Percentiles rank a stretch among this genome's conserved stretches.
Evolutionary conservation across 2,888 invertebrate species (phyloP).

Genomic region (Caenorhabditis sp.): DNA sequence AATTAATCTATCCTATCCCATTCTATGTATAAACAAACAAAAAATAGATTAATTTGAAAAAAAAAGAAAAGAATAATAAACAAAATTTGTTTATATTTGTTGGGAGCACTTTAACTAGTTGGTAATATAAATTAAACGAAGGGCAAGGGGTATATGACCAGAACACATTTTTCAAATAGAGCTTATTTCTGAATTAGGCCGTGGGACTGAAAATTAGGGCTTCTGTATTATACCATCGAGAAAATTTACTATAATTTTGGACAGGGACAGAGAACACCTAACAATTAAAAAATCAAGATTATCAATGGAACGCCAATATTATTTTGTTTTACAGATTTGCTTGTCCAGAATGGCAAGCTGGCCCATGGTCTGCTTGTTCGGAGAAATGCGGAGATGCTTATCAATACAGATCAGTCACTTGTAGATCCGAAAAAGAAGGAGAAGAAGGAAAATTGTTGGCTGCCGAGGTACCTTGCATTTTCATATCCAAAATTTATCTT

Average conservation of each 20-base stretch:
- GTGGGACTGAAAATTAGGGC: too few species aligned
- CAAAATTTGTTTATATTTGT: neutral
- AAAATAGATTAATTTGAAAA: neutral
- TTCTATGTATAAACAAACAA: neutral
- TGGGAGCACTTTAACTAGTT: too few species aligned
- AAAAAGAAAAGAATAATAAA: neutral
- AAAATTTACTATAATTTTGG: too few species aligned
- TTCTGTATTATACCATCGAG: too few species aligned
- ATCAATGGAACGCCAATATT: neutral
- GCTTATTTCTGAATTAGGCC: neutral
- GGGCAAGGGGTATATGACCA: too few species aligned
- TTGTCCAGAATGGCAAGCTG: slow-evolving; percentile 87
- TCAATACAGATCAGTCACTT: slow-evolving; percentile 71
- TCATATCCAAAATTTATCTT: too few species aligned
- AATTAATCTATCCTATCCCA: neutral
- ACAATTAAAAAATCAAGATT: too few species aligned
- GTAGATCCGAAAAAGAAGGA: slow-evolving; percentile 67
- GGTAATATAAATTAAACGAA: too few species aligned
- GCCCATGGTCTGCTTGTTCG: slow-evolving; percentile 90
- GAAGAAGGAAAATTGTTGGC: slow-evolving; percentile 79
- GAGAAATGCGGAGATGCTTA: slow-evolving; percentile 79
- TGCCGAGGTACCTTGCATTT: slow-evolving; percentile 73
- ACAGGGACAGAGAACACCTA: too few species aligned
- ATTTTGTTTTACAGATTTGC: slow-evolving; percentile 73
- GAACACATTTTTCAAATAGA: too few species aligned